These are phyloP conservation scores for Adelges cooleyi DNA, from an alignment of 1,140 invertebrate genomes.

Conservation along the genomic window DNA sequence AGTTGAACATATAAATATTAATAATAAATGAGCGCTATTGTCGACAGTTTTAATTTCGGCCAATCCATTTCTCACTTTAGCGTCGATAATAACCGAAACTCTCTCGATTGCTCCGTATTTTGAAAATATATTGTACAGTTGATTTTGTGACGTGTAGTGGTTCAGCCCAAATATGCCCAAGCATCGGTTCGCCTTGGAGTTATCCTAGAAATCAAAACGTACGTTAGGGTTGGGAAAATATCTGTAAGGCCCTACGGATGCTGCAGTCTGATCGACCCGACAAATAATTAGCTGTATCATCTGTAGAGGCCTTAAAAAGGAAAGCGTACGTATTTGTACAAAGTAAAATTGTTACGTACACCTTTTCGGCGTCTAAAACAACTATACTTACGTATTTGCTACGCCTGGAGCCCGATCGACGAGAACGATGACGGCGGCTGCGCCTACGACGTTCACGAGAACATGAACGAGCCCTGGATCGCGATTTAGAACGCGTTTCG, in stretches of 20 bases:
- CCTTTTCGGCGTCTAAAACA: no score
- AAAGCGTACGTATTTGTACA: no score
- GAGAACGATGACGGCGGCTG: slow-evolving; percentile 38
- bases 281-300: no score
- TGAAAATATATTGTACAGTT: slow-evolving; percentile 85
- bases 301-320: no score
- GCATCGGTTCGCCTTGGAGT: slow-evolving; percentile 76
- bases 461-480: slow-evolving; percentile 33
- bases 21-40: slow-evolving; percentile 25
- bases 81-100: slow-evolving; percentile 91
- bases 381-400: slow-evolving; percentile 31
- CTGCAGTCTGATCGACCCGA: no score
- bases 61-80: slow-evolving; percentile 79
- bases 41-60: not conserved
- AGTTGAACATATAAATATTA: no score
- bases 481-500: slow-evolving; percentile 29
- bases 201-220: slow-evolving; percentile 45
- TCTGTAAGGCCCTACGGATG: no score
- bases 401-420: slow-evolving; percentile 34
- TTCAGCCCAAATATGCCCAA: slow-evolving; percentile 90
- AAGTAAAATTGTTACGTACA: no score
- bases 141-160: slow-evolving; percentile 81
- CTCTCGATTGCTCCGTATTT: slow-evolving; percentile 86
- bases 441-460: slow-evolving; percentile 36
- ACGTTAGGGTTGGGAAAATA: no score